Evolutionary conservation across 1,140 invertebrate genomes (phyloP), one percentile per base, ranked within the genome.

Genomic region (Philotrypesis tridentata): DNA sequence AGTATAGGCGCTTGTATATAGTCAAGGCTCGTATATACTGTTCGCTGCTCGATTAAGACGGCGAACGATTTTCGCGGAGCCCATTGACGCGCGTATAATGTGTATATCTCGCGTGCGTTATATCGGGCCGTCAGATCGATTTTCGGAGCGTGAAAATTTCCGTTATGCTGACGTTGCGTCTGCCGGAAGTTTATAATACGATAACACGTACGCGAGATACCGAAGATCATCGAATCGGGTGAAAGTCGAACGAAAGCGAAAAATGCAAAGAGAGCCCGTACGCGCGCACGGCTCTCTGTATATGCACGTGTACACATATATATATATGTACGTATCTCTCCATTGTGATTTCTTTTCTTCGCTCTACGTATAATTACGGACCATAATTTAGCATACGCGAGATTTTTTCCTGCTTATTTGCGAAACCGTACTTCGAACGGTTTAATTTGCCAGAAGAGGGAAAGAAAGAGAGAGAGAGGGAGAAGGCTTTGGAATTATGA

Each of bases 231-330:
- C 70, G 23, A 83, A 75, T 80, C 71, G 77, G n/a, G 79, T 84
- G 73, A 80, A 76, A 83, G 73, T 76, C n/a, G 55, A 77, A 77
- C 73, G 75, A 73, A 77, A 80, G 79, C n/a, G 48, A 63, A 81
- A 55, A 80, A 77, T 60, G 61, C 60, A 71, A 74, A 74, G 29
- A 74, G 29, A 27, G 23, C 48, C 17, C 17, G 27, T 60, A 33
- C 33, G 33, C n/a, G n/a, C n/a, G 33, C 33, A 5, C 33, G 55
- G 27, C n/a, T 70, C 11, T n/a, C n/a, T n/a, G n/a, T n/a, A n/a
- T n/a, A n/a, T n/a, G n/a, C n/a, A n/a, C n/a, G n/a, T n/a, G n/a
- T n/a, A n/a, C n/a, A n/a, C n/a, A n/a, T n/a, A n/a, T n/a, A n/a
- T n/a, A n/a, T n/a, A n/a, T n/a, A n/a, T n/a, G n/a, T 25, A 61